Evolutionary conservation across 2,888 invertebrate genomes (phyloP).

Genomic region (Charanyca ferruginea): DNA sequence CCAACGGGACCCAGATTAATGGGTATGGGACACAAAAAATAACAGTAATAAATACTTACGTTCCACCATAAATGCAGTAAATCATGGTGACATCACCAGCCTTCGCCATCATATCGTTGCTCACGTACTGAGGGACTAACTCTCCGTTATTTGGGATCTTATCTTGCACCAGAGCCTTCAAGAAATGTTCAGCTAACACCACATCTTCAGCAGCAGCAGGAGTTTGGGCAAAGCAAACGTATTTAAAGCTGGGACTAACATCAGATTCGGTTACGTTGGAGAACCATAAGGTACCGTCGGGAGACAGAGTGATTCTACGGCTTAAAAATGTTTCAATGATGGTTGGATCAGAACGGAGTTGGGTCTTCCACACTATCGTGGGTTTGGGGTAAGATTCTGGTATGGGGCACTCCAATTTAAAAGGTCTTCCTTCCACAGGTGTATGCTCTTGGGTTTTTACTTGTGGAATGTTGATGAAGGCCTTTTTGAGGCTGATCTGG

Average conservation of each 20-base stretch:
- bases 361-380: conserved; percentile 77
- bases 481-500: conserved; percentile 70
- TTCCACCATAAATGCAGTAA: conserved; percentile 85
- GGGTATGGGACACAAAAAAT: no score
- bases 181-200: conserved; percentile 76
- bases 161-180: conserved; percentile 72
- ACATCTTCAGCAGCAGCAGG: conserved; percentile 74
- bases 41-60: conserved; percentile 72
- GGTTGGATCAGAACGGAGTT: conserved; percentile 67
- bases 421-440: conserved; percentile 79
- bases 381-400: conserved; percentile 81
- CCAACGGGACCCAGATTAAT: no score
- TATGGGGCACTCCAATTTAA: conserved; percentile 76
- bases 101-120: conserved; percentile 73
- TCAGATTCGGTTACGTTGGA: conserved; percentile 79
- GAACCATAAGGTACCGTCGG: conserved; percentile 80
- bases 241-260: conserved; percentile 72
- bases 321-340: conserved; percentile 68
- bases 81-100: conserved; percentile 77
- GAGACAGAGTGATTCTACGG: conserved; percentile 75
- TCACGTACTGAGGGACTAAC: conserved; percentile 77
- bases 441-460: conserved; percentile 70
- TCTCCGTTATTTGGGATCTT: conserved; percentile 71
- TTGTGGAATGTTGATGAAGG: conserved; percentile 71
- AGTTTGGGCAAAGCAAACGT: conserved; percentile 79